Conservation (phyloP, 1,140 invertebrate genomes). For the Temnothorax curvispinosus region DNA sequence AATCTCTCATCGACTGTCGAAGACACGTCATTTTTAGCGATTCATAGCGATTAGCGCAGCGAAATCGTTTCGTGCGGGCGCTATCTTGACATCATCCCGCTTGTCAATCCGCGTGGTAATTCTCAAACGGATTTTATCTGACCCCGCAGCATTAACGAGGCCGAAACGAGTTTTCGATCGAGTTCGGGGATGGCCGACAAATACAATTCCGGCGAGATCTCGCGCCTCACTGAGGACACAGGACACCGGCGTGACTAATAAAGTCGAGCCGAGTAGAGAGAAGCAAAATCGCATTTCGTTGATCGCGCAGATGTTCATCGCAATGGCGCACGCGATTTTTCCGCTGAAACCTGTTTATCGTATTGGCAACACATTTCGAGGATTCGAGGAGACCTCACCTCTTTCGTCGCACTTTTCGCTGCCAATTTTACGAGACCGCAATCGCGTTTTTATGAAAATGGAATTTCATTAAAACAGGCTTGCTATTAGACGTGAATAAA, state of each 20-base stretch:
- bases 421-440: background rate
- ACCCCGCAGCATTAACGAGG: constrained; percentile 71
- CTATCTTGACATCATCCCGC: constrained; percentile 48
- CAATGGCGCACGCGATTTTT: constrained; percentile 19
- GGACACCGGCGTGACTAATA: constrained; percentile 68
- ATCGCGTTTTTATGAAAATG: background rate
- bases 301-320: constrained; percentile 68
- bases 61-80: background rate
- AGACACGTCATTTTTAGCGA: background rate
- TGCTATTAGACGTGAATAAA: background rate
- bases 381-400: background rate
- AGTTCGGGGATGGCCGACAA: constrained; percentile 61
- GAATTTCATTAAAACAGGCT: background rate
- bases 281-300: constrained; percentile 67
- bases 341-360: constrained; percentile 18
- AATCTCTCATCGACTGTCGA: background rate
- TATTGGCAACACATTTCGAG: background rate
- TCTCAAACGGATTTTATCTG: constrained; percentile 61
- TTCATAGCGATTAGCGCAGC: background rate
- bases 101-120: constrained; percentile 69
- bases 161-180: constrained; percentile 71
- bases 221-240: constrained; percentile 50
- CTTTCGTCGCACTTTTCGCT: background rate
- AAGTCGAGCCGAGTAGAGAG: constrained; percentile 59
- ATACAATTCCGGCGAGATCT: constrained; percentile 67